Evolutionary conservation across 2,888 invertebrate genomes (phyloP), one percentile per base, ranked within the genome.

Genomic region (Nomada ruficornis): DNA sequence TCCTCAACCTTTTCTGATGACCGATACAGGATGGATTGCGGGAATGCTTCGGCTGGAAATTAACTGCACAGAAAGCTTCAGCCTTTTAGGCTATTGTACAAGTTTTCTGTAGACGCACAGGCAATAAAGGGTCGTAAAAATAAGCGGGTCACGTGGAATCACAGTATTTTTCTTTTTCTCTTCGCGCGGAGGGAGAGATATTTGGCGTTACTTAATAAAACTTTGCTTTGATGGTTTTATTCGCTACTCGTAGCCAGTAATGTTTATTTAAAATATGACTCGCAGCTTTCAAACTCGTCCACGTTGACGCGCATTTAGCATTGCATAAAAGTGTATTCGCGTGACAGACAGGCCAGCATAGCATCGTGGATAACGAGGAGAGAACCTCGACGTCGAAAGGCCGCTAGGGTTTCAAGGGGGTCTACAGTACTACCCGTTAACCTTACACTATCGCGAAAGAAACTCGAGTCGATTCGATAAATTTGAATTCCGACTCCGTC

Each of bases 1-100:
- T 75, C 60, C 72, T 74, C 20, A 73, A 57, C 71, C 63, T 70
- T 64, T 62, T 80, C 69, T 68, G 65, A 76, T 85, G 78, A 71
- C 77, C 79, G 60, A 57, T 69, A 69, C 78, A 67, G 74, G 67
- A 81, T 60, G 79, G 64, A 50, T 72, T 57, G 70, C 67, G 44
- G 59, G 73, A 84, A 84, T 83, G 78, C 83, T 84, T 69, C 65
- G 74, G 82, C 84, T 85, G 83, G 76, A 84, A 82, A 85, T 85
- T 88, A 86, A 77, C 81, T 80, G 54, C 75, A 78, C 57, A 63
- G n/a, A 29, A 47, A 68, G n/a, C 64, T 62, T 77, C 83, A 62
- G 18, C 64, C 67, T 80, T 84, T 81, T 80, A 71, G 65, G 65
- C 73, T 70, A 80, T 36, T 60, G 77, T 76, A 69, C 64, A 20